phyloP scores from a whole-genome alignment of 2,113 vertebrate genomes.

The Anarhynchus alexandrinus region DNA sequence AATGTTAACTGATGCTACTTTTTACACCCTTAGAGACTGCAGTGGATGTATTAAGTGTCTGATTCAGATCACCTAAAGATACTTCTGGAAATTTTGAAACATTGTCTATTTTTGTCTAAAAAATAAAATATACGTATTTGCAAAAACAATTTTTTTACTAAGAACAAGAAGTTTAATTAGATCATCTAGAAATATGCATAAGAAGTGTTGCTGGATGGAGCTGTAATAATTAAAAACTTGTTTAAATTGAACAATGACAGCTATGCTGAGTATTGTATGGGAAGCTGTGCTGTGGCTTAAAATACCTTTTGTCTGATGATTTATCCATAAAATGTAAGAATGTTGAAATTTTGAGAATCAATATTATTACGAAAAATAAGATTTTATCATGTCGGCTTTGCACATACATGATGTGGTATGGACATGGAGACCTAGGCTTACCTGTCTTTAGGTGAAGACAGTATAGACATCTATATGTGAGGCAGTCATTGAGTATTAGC shows the following conservation, averaged over 20 bases:
- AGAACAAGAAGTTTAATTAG: neutral
- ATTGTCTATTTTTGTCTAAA: neutral
- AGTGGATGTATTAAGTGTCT: neutral
- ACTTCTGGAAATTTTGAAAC: neutral
- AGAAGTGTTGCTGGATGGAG: neutral
- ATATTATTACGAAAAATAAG: neutral
- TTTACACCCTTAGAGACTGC: neutral
- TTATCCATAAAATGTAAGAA: neutral
- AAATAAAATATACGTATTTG: neutral
- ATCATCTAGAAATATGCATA: neutral
- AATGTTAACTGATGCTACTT: neutral
- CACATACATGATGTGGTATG: fast-evolving
- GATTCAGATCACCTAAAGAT: neutral
- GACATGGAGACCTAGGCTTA: neutral
- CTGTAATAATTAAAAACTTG: neutral
- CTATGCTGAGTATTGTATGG: neutral
- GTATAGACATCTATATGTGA: neutral
- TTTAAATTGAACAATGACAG: neutral
- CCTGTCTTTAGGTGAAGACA: neutral
- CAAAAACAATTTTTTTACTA: neutral
- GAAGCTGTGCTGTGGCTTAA: neutral
- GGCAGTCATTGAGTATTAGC: neutral
- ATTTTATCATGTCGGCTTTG: neutral
- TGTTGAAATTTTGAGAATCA: neutral
- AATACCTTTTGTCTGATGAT: neutral